These are phyloP conservation scores for Adineta ricciae DNA, from an alignment of 2,888 invertebrate species.

Conservation along the genomic window DNA sequence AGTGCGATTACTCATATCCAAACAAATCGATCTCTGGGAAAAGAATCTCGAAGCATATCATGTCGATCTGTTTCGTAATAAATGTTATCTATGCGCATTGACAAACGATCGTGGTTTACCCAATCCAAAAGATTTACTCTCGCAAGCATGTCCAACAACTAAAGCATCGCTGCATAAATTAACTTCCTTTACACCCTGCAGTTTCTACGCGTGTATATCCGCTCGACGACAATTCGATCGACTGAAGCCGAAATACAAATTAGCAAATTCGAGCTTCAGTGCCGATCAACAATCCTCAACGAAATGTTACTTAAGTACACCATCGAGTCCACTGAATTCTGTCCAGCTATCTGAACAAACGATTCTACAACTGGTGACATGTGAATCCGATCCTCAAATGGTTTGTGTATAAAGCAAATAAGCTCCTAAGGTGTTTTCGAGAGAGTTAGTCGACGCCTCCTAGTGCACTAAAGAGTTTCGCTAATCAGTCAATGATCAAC, in stretches of 20 bases:
- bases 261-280: neutral
- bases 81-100: constrained; percentile 94
- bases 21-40: constrained; percentile 89
- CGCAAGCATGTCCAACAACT: constrained; percentile 84
- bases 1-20: constrained; percentile 77
- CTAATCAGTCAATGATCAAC: no score
- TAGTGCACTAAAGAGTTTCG: no score
- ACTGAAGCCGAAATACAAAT: neutral
- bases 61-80: constrained; percentile 86
- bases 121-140: constrained; percentile 88
- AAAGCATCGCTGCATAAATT: constrained; percentile 85
- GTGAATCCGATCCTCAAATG: neutral
- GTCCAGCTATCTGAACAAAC: neutral
- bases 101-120: constrained; percentile 70
- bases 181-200: constrained; percentile 70
- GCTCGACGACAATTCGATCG: constrained; percentile 71
- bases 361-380: constrained; percentile 13
- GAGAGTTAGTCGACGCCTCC: no score
- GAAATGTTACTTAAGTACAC: neutral
- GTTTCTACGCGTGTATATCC: constrained; percentile 56
- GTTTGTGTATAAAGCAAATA: neutral
- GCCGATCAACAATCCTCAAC: neutral
- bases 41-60: constrained; percentile 88
- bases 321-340: neutral
- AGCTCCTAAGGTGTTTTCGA: no score